phyloP scores from a whole-genome alignment of 2,797 vertebrate species.

The Schizopygopsis malacanthus region DNA sequence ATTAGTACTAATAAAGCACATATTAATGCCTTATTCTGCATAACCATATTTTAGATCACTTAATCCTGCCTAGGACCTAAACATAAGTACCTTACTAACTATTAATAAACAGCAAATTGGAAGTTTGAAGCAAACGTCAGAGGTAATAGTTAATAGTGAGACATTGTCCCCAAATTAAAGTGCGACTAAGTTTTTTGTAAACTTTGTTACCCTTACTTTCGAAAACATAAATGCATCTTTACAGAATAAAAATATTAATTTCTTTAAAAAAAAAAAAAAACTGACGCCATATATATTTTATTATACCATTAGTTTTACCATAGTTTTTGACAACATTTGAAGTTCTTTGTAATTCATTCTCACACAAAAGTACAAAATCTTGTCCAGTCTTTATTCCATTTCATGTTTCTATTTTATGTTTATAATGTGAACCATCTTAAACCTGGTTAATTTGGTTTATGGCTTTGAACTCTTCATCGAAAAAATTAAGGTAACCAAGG shows the following conservation, averaged over 20 bases:
- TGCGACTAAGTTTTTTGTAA: no score
- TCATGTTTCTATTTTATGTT: not conserved
- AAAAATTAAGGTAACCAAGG: not conserved
- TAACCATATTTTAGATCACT: not conserved
- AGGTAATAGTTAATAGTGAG: no score
- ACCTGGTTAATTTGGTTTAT: not conserved
- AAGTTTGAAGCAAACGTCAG: no score
- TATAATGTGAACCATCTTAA: not conserved
- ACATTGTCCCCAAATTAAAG: no score
- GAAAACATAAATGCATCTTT: no score
- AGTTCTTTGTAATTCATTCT: not conserved
- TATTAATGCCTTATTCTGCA: not conserved
- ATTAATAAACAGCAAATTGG: no score
- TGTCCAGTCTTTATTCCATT: not conserved
- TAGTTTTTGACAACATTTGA: not conserved
- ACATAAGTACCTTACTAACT: no score
- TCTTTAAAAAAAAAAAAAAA: no score
- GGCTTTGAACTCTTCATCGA: not conserved
- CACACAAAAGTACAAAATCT: not conserved
- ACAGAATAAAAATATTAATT: no score
- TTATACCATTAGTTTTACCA: not conserved
- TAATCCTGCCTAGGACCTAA: not conserved
- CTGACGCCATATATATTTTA: not conserved
- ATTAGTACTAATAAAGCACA: not conserved
- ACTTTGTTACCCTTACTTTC: no score